A percentile compares a stretch with the other conserved stretches of the same genome.
These are phyloP conservation scores for Trileptium ribeirensis DNA, from an alignment of 2,888 invertebrate species.

Conservation along the genomic window DNA sequence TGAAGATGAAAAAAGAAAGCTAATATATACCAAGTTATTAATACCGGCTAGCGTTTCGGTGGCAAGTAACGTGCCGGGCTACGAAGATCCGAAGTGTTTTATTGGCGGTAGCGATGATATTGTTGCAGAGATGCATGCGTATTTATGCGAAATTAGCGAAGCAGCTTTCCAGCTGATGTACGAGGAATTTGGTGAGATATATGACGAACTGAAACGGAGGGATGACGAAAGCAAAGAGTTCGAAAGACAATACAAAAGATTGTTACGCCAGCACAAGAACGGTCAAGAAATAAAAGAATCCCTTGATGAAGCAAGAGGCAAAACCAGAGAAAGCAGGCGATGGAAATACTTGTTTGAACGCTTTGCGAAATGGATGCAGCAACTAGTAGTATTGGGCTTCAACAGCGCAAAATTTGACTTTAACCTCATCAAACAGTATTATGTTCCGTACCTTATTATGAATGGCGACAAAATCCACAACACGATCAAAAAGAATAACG, in stretches of 20 bases:
- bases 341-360: neutral
- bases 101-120: neutral
- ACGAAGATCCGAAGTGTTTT: neutral
- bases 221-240: neutral
- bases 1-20: neutral
- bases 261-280: too few species aligned
- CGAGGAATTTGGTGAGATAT: neutral
- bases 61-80: conserved; percentile 13
- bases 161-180: neutral
- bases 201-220: neutral
- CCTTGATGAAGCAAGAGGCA: too few species aligned
- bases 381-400: neutral
- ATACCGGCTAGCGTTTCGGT: neutral
- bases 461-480: too few species aligned
- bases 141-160: neutral
- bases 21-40: neutral
- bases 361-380: neutral
- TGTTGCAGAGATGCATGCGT: neutral
- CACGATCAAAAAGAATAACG: neutral
- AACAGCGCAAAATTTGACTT: neutral
- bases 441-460: too few species aligned
- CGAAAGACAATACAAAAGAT: too few species aligned
- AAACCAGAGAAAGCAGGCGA: neutral
- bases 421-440: too few species aligned
- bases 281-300: too few species aligned